Base-by-base conservation (phyloP, 2,113 vertebrate species). In the Solea solea region DNA sequence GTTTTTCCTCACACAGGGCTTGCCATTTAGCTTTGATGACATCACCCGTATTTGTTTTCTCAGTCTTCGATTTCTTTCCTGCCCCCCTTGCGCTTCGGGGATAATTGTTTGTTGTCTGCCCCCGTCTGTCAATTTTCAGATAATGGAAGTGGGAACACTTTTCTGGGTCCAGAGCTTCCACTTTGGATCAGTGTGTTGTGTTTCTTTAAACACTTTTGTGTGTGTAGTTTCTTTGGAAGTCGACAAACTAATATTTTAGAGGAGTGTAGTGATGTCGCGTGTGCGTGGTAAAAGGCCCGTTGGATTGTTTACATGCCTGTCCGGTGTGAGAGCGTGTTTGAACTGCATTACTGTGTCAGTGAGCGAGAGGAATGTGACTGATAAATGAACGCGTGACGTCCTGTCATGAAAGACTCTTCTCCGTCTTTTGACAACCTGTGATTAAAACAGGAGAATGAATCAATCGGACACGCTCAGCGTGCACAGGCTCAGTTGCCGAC, bases 21-120 rank as follows among this genome's bases (percentile, higher is more conserved):
- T 90, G 92, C 86, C 88, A 92, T 94, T 93, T 92, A 88, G 79
- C 79, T 72, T 59, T 58, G 79, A 85, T 91, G 77, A 88, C 89
- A 81, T 88, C 83, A 78, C 72, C 65, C 88, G 7, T 90, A 74
- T 90, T 89, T 89, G 83, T 90, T 89, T 92, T 90, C 73, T 70
- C 86, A 74, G 65, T 39, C 76, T 93, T 92, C 87, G 86, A 92
- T 92, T 83, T 83, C 49, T 62, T 40, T 16, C 5, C 12, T 2
- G 10, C 40, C 48, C 49, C 49, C 50, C 56, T 55, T 45, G 42
- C 42, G 66, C 84, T 71, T 71, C 40, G 5, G 63, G 79, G 80
- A 86, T 83, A 87, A 88, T 89, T 92, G 90, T 93, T 92, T 93
- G 91, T 93, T 90, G 91, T 91, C 91, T 86, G 88, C 75, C 64